These are phyloP conservation scores for Pseudopleuronectes americanus DNA, from an alignment of 2,797 vertebrate genomes.

Conservation along the genomic window DNA sequence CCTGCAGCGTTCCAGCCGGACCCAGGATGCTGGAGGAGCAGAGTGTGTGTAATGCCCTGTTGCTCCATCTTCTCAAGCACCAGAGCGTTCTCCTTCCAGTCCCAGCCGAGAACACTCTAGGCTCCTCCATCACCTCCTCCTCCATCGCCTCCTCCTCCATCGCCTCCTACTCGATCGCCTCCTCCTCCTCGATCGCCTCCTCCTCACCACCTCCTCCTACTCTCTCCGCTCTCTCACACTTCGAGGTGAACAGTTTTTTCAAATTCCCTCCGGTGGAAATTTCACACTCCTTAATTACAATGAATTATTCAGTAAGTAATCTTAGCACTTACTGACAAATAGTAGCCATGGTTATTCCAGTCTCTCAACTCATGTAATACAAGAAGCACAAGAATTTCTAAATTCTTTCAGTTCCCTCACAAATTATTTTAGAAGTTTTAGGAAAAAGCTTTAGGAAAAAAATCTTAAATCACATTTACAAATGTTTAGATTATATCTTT, in stretches of 20 bases:
- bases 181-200: background rate
- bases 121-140: conserved; percentile 54
- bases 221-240: conserved; percentile 65
- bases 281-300: background rate
- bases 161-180: conserved; percentile 29
- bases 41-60: conserved; percentile 77
- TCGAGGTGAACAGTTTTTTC: conserved; percentile 56
- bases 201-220: conserved; percentile 46
- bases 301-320: background rate
- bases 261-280: background rate
- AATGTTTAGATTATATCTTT: background rate
- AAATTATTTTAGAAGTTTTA: too few relatives aligned
- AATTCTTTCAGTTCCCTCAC: background rate
- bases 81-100: conserved; percentile 44
- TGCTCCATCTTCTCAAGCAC: conserved; percentile 80
- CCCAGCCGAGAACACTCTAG: background rate
- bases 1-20: conserved; percentile 66
- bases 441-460: too few relatives aligned
- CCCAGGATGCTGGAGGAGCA: conserved; percentile 82
- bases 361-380: too few relatives aligned
- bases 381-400: too few relatives aligned
- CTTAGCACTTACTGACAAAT: too few relatives aligned
- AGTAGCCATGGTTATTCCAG: background rate
- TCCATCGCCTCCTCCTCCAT: conserved; percentile 63
- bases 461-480: background rate